Percentiles rank a stretch among this genome's conserved stretches.
phyloP scores from a whole-genome alignment of 1,140 invertebrate species.

The Lasioglossum baleicum region DNA sequence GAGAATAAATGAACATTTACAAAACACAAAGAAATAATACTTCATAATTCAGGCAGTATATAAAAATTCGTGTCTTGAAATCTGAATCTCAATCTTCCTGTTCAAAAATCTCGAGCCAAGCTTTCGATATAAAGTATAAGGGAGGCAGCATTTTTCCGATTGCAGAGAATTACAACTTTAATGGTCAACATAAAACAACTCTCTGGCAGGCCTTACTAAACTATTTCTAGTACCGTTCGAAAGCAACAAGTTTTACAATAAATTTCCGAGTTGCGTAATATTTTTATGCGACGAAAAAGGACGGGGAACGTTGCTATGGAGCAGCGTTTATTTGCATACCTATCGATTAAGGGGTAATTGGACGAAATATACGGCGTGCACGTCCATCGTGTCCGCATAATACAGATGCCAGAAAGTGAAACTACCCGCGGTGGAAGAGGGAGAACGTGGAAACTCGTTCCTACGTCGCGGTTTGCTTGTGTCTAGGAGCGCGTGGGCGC shows the following conservation, averaged over 20 bases:
- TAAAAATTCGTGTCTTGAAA: too few relatives aligned
- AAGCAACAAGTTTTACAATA: background rate
- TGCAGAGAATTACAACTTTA: too few relatives aligned
- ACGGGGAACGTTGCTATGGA: too few relatives aligned
- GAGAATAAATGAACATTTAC: too few relatives aligned
- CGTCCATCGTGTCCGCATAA: slow-evolving; percentile 56
- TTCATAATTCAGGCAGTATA: too few relatives aligned
- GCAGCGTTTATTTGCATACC: slow-evolving; percentile 41
- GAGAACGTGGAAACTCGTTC: slow-evolving; percentile 56
- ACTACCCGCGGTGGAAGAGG: slow-evolving; percentile 37
- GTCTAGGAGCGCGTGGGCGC: slow-evolving; percentile 58
- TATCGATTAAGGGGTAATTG: slow-evolving; percentile 55
- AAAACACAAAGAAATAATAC: too few relatives aligned
- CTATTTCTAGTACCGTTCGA: background rate
- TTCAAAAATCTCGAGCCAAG: too few relatives aligned
- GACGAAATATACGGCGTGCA: slow-evolving; percentile 47
- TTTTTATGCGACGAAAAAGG: background rate
- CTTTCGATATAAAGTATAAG: too few relatives aligned
- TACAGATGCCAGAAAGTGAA: slow-evolving; percentile 63
- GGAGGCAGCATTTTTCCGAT: too few relatives aligned
- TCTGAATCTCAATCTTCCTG: too few relatives aligned
- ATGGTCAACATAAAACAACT: too few relatives aligned
- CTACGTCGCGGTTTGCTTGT: slow-evolving; percentile 17
- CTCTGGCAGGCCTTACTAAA: background rate
- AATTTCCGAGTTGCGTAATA: background rate